Conservation (phyloP, 2,113 vertebrate genomes). For the Sterrhoptilus dennistouni region DNA sequence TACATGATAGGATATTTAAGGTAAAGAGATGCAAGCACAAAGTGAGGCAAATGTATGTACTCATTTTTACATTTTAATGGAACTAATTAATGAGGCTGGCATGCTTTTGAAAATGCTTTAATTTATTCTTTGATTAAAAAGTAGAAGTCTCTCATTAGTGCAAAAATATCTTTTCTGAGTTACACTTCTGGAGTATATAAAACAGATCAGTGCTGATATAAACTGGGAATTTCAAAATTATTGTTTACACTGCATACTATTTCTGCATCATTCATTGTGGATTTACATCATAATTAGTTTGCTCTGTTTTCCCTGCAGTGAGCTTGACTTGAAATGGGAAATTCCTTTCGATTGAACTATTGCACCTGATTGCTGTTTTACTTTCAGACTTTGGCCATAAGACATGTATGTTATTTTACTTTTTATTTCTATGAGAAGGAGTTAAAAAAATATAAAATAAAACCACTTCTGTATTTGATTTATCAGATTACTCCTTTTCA, state of each 20-base stretch:
- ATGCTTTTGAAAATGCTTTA: constrained; percentile 47
- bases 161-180: constrained; percentile 55
- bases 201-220: constrained; percentile 43
- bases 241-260: constrained; percentile 53
- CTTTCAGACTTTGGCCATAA: not conserved
- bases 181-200: constrained; percentile 43
- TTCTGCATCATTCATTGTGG: constrained; percentile 58
- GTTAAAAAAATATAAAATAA: not conserved
- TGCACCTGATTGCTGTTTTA: constrained; percentile 50
- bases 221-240: constrained; percentile 59
- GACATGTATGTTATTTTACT: not conserved
- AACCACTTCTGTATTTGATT: constrained; percentile 10
- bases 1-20: constrained; percentile 30
- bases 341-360: constrained; percentile 54
- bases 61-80: constrained; percentile 62
- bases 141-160: constrained; percentile 55
- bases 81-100: constrained; percentile 62
- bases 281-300: constrained; percentile 64
- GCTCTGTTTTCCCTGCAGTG: constrained; percentile 27
- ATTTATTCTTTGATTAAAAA: constrained; percentile 66
- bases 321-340: constrained; percentile 50
- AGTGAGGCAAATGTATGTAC: constrained; percentile 35
- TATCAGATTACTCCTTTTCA: not conserved
- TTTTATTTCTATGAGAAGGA: not conserved
- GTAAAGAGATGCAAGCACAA: constrained; percentile 14